These are phyloP conservation scores for Epinotia brunnichana DNA, from an alignment of 2,888 invertebrate genomes.

Conservation along the genomic window DNA sequence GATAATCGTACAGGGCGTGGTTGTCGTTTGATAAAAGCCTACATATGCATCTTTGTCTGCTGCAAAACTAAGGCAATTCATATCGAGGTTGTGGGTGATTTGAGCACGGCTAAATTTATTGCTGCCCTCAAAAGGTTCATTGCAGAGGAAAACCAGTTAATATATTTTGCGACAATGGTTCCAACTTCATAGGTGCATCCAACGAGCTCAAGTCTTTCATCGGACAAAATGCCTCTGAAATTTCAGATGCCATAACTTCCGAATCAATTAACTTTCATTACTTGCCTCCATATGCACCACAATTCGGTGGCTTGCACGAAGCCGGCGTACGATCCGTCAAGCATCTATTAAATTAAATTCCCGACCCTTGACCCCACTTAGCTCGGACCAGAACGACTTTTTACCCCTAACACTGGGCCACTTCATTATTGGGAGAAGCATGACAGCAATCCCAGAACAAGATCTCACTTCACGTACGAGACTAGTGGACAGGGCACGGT, in stretches of 20 bases:
- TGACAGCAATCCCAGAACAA: neutral
- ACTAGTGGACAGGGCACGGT: constrained; percentile 3
- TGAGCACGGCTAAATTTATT: neutral
- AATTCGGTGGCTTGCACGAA: constrained; percentile 1
- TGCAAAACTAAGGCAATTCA: neutral
- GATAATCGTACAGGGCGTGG: neutral
- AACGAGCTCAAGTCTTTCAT: constrained; percentile 4
- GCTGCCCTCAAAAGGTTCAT: no score
- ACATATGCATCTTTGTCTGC: constrained; percentile 2
- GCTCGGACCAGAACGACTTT: neutral
- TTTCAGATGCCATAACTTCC: no score
- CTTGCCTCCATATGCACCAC: constrained; percentile 1
- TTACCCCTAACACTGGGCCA: no score
- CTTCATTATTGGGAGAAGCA: no score
- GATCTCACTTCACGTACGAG: neutral
- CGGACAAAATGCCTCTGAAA: neutral
- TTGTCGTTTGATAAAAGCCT: neutral
- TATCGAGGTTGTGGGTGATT: neutral
- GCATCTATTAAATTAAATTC: neutral
- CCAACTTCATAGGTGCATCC: neutral
- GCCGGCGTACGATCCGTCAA: constrained; percentile 4
- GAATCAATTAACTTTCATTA: no score
- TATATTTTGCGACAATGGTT: constrained; percentile 2
- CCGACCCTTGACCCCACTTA: no score
- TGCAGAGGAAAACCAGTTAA: neutral